Evolutionary conservation across 2,797 vertebrate species (phyloP).

Genomic region (Gallinago nigripennis): DNA sequence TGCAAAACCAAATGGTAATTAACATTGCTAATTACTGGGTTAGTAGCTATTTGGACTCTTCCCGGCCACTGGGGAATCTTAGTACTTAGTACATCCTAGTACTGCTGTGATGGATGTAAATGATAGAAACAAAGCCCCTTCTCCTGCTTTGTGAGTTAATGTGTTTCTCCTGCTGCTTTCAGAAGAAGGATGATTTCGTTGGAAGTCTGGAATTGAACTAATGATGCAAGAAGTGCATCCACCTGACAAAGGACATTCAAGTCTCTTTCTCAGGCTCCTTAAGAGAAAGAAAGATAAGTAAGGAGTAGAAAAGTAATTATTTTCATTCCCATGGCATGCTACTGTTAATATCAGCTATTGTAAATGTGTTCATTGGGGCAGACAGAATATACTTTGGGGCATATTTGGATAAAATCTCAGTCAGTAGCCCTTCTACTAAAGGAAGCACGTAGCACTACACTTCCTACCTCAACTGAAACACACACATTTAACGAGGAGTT

Average conservation of each 20-base stretch:
- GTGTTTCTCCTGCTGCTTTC: not conserved
- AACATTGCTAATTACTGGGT: not conserved
- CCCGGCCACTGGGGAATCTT: not conserved
- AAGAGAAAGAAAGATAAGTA: not conserved
- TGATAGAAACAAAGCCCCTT: not conserved
- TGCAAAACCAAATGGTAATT: not conserved
- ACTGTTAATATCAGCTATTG: not conserved
- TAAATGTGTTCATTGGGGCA: not conserved
- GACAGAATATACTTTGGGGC: not conserved
- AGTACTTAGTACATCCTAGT: not conserved
- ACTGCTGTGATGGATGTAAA: not conserved
- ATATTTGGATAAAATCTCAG: not conserved
- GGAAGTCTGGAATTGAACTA: not conserved
- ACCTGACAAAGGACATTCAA: not conserved
- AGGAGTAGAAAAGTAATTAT: not conserved
- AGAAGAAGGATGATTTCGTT: not conserved
- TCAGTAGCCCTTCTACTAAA: not conserved
- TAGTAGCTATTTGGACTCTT: not conserved
- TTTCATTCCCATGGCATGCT: not conserved
- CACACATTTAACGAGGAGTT: not conserved
- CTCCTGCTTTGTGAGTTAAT: not conserved
- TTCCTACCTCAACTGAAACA: not conserved
- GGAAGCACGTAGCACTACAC: accelerated
- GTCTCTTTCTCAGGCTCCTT: not conserved
- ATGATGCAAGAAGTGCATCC: not conserved